Evolutionary conservation across 2,888 invertebrate species (phyloP), one percentile per base, ranked within the genome.

Genomic region (Acanthopleura granulata): DNA sequence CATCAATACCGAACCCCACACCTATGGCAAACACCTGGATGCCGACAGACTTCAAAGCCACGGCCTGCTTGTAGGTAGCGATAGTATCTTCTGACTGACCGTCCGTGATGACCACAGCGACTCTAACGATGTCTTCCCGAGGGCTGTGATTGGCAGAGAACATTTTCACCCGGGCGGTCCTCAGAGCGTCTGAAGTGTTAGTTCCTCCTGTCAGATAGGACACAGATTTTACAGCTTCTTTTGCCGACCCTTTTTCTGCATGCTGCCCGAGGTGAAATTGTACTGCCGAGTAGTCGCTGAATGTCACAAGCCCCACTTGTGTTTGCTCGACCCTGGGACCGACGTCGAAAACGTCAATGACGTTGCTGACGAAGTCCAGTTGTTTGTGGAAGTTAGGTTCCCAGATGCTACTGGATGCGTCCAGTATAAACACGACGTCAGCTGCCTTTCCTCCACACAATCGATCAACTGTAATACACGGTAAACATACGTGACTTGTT

Each of bases 261-360:
- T 82, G 79, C 40, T 79, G 75, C 74, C 79, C 75, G 14, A 84
- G 76, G 66, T 82, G 80, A 51, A 83, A 82, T 25, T 82, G 80
- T 3, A 79, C 72, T 61, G 79, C 78, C 62, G 75, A 80, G 3
- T 75, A 70, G 18, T 81, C 75, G 0, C 79, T 79, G 73, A 84
- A 87, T 1, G 84, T 84, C 16, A 86, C 74, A 12, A 84, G 78
- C 0, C 82, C 86, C 12, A 87, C 82, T 51, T 83, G 76, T 0
- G 84, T 82, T 62, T 84, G 84, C 0, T 77, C 75, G 11, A 25
- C 18, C 1, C 57, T 30, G 12, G 82, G 80, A 15, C 84, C 84
- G 18, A 86, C 80, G 75, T 86, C 82, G 71, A 86, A 84, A 50
- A 79, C 73, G 11, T 78, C 71, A 11, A 81, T 79, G 12, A 87